Conservation (phyloP, 2,888 invertebrate species). For the Epinotia bilunana region DNA sequence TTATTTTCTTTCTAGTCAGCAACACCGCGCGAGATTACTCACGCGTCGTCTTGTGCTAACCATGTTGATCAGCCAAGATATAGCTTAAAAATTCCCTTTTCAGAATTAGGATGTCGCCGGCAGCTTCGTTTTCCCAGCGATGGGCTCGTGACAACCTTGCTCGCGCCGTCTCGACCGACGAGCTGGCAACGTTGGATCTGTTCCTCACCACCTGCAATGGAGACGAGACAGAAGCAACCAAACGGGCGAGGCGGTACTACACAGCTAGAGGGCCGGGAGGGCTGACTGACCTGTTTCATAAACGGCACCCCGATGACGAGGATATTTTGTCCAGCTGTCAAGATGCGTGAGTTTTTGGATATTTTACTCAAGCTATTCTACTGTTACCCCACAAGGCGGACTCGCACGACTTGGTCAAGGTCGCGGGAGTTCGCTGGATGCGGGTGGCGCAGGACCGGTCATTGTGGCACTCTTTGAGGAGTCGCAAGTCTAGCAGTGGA, state of each 20-base stretch:
- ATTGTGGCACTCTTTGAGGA: too few relatives aligned
- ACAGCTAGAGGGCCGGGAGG: conserved; percentile 73
- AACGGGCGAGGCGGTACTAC: conserved; percentile 74
- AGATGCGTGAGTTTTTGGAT: conserved; percentile 67
- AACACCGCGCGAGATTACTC: too few relatives aligned
- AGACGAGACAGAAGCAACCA: conserved; percentile 70
- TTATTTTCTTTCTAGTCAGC: too few relatives aligned
- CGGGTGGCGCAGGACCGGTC: too few relatives aligned
- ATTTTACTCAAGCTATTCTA: too few relatives aligned
- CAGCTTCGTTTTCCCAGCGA: conserved; percentile 82
- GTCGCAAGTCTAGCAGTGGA: too few relatives aligned
- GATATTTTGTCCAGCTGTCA: conserved; percentile 79
- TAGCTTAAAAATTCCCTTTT: conserved; percentile 39
- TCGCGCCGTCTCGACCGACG: conserved; percentile 64
- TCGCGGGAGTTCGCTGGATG: too few relatives aligned
- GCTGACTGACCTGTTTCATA: conserved; percentile 73
- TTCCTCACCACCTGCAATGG: conserved; percentile 70
- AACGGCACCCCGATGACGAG: conserved; percentile 75
- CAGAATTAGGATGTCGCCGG: conserved; percentile 75
- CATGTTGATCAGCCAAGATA: too few relatives aligned
- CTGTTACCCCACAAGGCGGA: too few relatives aligned
- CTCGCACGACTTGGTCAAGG: too few relatives aligned
- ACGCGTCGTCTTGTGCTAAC: too few relatives aligned
- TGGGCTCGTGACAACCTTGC: conserved; percentile 79
- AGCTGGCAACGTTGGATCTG: conserved; percentile 66